Percentiles rank a stretch among this genome's conserved stretches.
Conservation (phyloP, 2,888 invertebrate species). For the Lochmaea crataegi region DNA sequence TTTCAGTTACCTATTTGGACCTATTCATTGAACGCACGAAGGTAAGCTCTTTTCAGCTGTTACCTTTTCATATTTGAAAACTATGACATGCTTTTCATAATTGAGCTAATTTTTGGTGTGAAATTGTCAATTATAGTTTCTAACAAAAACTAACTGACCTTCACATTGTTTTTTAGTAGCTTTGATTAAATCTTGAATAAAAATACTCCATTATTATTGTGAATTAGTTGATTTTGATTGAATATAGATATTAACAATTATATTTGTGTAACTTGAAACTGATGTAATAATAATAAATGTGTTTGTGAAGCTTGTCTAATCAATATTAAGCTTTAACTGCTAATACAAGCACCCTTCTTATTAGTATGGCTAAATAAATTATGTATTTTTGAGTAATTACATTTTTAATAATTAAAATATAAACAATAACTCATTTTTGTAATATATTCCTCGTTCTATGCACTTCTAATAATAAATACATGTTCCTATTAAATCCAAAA, state of each 20-base stretch:
- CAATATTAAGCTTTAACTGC: neutral
- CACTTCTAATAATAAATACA: neutral
- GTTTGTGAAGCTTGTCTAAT: neutral
- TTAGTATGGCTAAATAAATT: neutral
- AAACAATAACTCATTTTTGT: neutral
- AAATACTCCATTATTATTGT: neutral
- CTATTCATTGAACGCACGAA: constrained; percentile 84
- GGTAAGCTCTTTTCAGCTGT: constrained; percentile 63
- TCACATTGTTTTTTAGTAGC: neutral
- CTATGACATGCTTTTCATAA: neutral
- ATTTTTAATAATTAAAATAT: neutral
- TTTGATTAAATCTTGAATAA: neutral
- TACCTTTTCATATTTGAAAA: neutral
- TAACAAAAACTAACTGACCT: neutral
- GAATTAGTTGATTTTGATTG: neutral
- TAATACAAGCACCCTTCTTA: neutral
- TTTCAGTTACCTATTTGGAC: constrained; percentile 81
- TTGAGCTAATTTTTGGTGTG: neutral
- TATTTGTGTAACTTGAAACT: neutral
- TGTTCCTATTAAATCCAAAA: neutral
- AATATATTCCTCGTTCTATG: neutral
- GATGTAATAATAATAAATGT: neutral
- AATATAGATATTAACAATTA: neutral
- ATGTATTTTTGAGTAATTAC: neutral
- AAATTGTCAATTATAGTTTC: neutral